Base-by-base conservation (phyloP, 2,888 invertebrate genomes). In the Spilarctia lutea region DNA sequence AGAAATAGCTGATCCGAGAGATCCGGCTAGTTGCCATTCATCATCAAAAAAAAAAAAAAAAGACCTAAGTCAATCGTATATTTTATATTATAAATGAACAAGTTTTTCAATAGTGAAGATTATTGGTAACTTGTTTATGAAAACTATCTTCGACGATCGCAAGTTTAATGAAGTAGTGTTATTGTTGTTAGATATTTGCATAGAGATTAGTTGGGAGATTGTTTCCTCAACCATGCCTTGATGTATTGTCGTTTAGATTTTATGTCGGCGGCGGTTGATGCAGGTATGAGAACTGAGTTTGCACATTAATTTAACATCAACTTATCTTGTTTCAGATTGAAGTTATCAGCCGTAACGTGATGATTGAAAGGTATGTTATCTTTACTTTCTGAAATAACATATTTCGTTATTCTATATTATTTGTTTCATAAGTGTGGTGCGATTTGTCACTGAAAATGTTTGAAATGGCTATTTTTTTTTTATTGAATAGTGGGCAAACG, bases 201-300 rank as follows among this genome's bases (percentile, higher is more conserved):
- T 94, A 90, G 87, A 92, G 86, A 94, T 94, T 92, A 91, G 88
- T 90, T 93, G 77, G 86, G 83, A 91, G 90, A 94, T 92, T 91
- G 91, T 90, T 91, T 92, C 89, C 88, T 88, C 83, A 87, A 81
- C 78, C 82, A 86, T 85, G 83, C 75, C 75, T 76, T 81, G 77
- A 78, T 86, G 84, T 81, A 85, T 87, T 88, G 83, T 86, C 79
- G 81, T 85, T 84, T 77, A 82, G 79, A 79, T 86, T 86, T 84
- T 83, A 85, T 86, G 74, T 78, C 77, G 76, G 76, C 68, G 68
- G 30, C n/a, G 24, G 39, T 76, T 68, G 39, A 60, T 72, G 45
- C 48, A 73, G 65, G 74, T 75, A 75, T 68, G 39, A 39, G 35
- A 71, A 68, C 30, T 73, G 20, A n/a, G 20, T 75, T 27, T 72